A percentile compares a stretch with the other conserved stretches of the same genome.
These are phyloP conservation scores for Lanistes nyassanus DNA, from an alignment of 1,140 invertebrate genomes.

Conservation along the genomic window DNA sequence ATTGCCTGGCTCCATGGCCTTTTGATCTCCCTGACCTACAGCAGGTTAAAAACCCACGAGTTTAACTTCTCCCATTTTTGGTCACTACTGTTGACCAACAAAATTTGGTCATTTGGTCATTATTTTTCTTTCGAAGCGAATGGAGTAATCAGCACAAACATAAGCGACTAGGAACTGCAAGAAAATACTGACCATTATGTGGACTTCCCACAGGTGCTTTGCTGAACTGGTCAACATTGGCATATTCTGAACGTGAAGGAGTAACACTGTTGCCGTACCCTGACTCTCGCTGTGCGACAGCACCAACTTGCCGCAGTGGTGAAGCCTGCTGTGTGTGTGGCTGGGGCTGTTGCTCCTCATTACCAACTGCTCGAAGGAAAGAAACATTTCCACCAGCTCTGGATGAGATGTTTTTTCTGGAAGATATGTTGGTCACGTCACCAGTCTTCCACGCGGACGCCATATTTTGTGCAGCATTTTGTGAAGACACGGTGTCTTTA, in stretches of 20 bases:
- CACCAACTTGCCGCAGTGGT: not conserved
- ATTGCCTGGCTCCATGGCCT: slow-evolving; percentile 31
- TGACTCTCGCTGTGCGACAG: too few species aligned
- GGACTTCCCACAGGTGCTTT: not conserved
- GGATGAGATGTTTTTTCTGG: not conserved
- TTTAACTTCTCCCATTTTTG: too few species aligned
- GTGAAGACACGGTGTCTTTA: not conserved
- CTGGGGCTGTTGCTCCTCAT: slow-evolving; percentile 1
- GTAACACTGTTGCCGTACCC: too few species aligned
- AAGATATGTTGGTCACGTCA: not conserved
- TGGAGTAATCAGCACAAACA: too few species aligned
- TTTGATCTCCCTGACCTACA: slow-evolving; percentile 17
- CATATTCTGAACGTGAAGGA: slow-evolving; percentile 12
- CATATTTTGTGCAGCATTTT: not conserved
- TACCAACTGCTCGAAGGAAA: not conserved
- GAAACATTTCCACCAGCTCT: not conserved
- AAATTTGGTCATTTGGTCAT: too few species aligned
- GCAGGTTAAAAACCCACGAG: not conserved
- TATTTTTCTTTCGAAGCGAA: too few species aligned
- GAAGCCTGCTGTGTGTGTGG: not conserved
- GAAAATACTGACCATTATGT: slow-evolving; percentile 3
- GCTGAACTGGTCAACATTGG: slow-evolving; percentile 13
- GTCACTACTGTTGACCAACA: too few species aligned
- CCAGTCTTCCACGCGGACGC: not conserved
- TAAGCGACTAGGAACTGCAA: too few species aligned